These are phyloP conservation scores for Aphaenogaster floridana DNA, from an alignment of 1,140 invertebrate genomes.

Conservation along the genomic window DNA sequence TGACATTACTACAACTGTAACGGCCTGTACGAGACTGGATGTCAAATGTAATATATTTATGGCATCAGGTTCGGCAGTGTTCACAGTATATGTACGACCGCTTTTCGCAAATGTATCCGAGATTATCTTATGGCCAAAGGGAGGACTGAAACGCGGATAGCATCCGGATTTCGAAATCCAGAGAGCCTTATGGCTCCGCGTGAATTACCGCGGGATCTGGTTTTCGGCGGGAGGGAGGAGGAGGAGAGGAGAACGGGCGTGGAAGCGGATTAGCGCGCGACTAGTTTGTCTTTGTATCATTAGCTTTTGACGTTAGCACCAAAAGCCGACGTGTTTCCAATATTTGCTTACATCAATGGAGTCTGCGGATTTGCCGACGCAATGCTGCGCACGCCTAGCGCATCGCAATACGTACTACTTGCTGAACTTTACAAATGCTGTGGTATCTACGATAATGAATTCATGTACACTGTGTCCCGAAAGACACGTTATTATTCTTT, in stretches of 20 bases:
- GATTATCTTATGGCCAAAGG: constrained; percentile 40
- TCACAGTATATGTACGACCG: neutral
- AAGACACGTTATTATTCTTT: neutral
- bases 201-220: constrained; percentile 47
- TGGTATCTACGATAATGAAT: constrained; percentile 14
- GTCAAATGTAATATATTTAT: constrained; percentile 41
- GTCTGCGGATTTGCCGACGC: constrained; percentile 45
- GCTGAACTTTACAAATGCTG: neutral
- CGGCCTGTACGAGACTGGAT: neutral
- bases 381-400: constrained; percentile 12
- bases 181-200: constrained; percentile 20
- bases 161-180: neutral
- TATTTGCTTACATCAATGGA: constrained; percentile 78
- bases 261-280: constrained; percentile 53
- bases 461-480: neutral
- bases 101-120: constrained; percentile 28
- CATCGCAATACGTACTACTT: constrained; percentile 26
- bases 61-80: too few relatives aligned
- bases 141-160: neutral
- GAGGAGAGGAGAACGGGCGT: neutral
- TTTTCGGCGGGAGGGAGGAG: neutral
- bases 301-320: constrained; percentile 78
- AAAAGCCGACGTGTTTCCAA: constrained; percentile 56
- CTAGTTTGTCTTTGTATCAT: constrained; percentile 83
- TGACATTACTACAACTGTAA: neutral